Base-by-base conservation (phyloP, 1,140 invertebrate species). In the Colletes latitarsis region DNA sequence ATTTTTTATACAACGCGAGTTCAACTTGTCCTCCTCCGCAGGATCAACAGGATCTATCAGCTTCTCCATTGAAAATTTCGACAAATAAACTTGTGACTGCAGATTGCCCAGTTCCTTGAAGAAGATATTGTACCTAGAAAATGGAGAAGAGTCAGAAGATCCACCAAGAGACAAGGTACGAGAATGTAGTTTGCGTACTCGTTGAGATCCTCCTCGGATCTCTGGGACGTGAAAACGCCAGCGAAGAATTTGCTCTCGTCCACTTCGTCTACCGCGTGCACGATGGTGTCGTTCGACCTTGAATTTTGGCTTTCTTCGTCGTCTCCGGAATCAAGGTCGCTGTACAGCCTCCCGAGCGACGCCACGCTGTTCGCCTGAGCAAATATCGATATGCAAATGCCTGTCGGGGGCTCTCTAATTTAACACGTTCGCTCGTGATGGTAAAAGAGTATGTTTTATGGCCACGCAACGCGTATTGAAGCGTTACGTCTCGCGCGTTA, bases 91-190 rank as follows among this genome's bases (percentile, higher is more conserved):
- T 55, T 95, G 94, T 63, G 90, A 93, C 84, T 94, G 93, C 74
- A 94, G 90, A 62, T 91, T 93, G 68, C 92, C 93, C 69, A 94
- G 91, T 85, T 95, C 95, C 88, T 94, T 94, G 81, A 94, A 95
- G 84, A 93, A 94, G 81, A 89, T 90, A 84, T 93, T 94, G 83
- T 95, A 95, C 88, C 94, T 94, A 21, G 4, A 12, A 21, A 8
- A 41, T 8, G 8, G 43, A 46, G 9, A 0, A 43, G 43, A 46
- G 10, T 12, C 8, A 49, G 49, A 49, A 49, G 49, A 49, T 63
- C 41, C 15, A 63, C 12, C 60, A 12, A 5, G 4, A 14, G 12
- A 14, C 41, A 72, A 30, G 8, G 49, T 12, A 19, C 46, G 19
- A 62, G 30, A 73, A 3, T 1, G 57, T 55, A 14, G 8, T 64